These are phyloP conservation scores for Lissonota sp. DNA, from an alignment of 2,888 invertebrate species.

Conservation along the genomic window DNA sequence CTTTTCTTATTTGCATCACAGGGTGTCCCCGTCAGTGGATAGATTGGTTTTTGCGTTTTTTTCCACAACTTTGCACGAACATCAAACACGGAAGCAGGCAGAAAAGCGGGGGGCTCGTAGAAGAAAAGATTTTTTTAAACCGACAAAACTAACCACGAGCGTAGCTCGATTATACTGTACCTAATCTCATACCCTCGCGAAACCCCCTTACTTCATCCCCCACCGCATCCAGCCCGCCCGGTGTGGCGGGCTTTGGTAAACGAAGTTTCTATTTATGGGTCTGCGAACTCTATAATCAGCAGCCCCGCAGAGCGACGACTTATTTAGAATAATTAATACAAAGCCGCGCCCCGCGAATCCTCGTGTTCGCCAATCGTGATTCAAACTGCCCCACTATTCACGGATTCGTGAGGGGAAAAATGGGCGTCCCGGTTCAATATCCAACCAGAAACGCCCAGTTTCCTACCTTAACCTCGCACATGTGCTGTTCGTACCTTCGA, in stretches of 20 bases:
- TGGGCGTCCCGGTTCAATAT: constrained; percentile 51
- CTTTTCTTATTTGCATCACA: constrained; percentile 19
- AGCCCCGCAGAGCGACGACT: constrained; percentile 80
- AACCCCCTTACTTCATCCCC: constrained; percentile 3
- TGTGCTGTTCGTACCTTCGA: constrained; percentile 33
- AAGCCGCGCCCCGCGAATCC: constrained; percentile 76
- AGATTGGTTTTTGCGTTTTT: constrained; percentile 48
- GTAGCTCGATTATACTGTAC: constrained; percentile 51
- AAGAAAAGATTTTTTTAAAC: constrained; percentile 8
- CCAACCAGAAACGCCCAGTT: constrained; percentile 40
- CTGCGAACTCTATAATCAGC: constrained; percentile 82
- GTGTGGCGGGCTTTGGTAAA: constrained; percentile 79
- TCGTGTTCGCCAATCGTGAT: constrained; percentile 73
- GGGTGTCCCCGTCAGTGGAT: constrained; percentile 22
- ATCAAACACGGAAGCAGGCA: constrained; percentile 41
- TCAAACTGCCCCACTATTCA: constrained; percentile 67
- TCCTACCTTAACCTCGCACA: constrained; percentile 22
- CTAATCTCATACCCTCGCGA: constrained; percentile 42
- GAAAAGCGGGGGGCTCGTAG: constrained; percentile 45
- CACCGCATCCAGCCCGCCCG: constrained; percentile 23
- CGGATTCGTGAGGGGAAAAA: constrained; percentile 70
- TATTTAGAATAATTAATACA: constrained; percentile 83
- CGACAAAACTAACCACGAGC: constrained; percentile 35
- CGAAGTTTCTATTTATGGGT: constrained; percentile 82
- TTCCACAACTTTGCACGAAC: constrained; percentile 35